Conservation (phyloP, 2,113 vertebrate species). For the Mesocricetus auratus region DNA sequence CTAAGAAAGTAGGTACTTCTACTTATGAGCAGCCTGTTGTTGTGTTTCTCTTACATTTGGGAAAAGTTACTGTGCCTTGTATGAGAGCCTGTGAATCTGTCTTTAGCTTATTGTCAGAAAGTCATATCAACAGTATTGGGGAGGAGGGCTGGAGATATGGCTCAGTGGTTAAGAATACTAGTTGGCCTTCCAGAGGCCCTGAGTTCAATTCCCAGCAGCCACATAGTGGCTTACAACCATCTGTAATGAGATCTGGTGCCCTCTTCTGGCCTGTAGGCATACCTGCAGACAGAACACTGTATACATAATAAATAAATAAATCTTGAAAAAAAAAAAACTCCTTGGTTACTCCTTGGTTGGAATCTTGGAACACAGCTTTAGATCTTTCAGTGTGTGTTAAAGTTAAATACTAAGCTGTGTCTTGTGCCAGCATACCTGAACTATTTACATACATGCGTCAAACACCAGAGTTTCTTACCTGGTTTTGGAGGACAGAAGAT, state of each 20-base stretch:
- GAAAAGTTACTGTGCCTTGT: not conserved
- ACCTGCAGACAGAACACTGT: no score
- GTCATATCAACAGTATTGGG: fast-evolving
- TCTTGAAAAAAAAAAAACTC: no score
- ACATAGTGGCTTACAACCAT: no score
- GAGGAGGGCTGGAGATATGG: no score
- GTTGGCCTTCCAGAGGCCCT: no score
- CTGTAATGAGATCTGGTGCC: no score
- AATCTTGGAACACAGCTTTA: not conserved
- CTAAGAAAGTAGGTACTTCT: not conserved
- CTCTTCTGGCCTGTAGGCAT: no score
- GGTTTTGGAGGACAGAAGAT: no score
- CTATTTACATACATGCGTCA: not conserved
- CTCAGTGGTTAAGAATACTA: no score
- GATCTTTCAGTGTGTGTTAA: not conserved
- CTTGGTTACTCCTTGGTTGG: not conserved
- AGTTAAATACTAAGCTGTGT: not conserved
- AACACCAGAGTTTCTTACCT: not conserved
- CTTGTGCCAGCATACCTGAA: not conserved
- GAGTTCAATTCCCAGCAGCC: no score
- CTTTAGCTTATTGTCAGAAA: fast-evolving
- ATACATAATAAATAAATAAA: no score
- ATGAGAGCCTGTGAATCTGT: not conserved
- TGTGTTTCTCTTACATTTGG: not conserved
- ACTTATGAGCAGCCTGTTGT: not conserved